These are phyloP conservation scores for Gyps fulvus DNA, from an alignment of 2,113 vertebrate species.

Conservation along the genomic window DNA sequence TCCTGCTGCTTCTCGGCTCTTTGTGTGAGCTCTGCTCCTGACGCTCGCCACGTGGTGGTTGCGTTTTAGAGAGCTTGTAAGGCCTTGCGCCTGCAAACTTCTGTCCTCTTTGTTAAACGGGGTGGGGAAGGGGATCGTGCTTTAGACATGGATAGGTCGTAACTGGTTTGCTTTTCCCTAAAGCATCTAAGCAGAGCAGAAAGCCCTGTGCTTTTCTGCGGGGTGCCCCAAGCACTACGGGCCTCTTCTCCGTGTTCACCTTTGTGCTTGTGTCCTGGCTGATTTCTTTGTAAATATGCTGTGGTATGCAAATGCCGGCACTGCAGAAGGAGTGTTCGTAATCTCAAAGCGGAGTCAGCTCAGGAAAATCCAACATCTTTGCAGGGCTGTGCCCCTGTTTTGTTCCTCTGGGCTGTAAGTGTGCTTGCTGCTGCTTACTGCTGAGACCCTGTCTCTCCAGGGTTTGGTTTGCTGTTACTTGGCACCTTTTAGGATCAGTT, in stretches of 20 bases:
- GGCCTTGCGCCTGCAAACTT: constrained; percentile 23
- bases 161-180: background rate
- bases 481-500: background rate
- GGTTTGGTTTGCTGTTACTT: background rate
- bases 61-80: background rate
- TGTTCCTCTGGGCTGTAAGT: background rate
- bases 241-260: background rate
- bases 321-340: background rate
- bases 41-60: constrained; percentile 37
- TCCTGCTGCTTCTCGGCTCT: background rate
- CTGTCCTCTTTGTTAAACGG: background rate
- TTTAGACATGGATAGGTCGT: fast-evolving
- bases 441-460: background rate
- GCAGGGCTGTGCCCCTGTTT: background rate
- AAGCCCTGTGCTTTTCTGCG: background rate
- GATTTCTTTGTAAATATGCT: constrained; percentile 44
- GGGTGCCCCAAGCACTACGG: background rate
- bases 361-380: background rate
- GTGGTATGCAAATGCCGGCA: constrained; percentile 7
- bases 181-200: background rate
- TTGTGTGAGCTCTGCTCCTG: constrained; percentile 48
- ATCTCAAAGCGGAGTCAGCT: constrained; percentile 5
- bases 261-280: background rate
- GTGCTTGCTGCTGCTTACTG: background rate
- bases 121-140: background rate